Conservation (phyloP, 2,797 vertebrate species). For the Heteromormyrus szaboi region DNA sequence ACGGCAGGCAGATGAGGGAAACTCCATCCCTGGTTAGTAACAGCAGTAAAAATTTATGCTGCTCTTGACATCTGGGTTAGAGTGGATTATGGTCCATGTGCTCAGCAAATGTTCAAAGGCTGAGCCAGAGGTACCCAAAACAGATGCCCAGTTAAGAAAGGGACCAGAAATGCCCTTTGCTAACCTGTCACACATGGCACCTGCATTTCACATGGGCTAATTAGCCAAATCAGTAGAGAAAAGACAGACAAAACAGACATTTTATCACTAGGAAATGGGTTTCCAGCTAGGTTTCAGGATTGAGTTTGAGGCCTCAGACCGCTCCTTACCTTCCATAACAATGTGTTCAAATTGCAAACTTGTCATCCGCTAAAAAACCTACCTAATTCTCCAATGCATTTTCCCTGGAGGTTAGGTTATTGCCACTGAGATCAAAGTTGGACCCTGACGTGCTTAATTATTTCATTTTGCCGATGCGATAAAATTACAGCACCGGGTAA, state of each 20-base stretch:
- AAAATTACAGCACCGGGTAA: conserved; percentile 35
- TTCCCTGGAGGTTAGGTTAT: conserved; percentile 53
- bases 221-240: conserved; percentile 44
- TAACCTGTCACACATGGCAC: conserved; percentile 57
- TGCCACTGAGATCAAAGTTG: conserved; percentile 53
- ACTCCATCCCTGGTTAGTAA: conserved; percentile 63
- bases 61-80: conserved; percentile 73
- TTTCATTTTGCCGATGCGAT: conserved; percentile 55
- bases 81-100: conserved; percentile 68
- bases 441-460: conserved; percentile 46
- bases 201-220: conserved; percentile 57
- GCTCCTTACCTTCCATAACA: conserved; percentile 25
- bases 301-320: conserved; percentile 44
- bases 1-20: not conserved
- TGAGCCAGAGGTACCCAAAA: conserved; percentile 57
- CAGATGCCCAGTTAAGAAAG: conserved; percentile 60
- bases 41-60: conserved; percentile 67
- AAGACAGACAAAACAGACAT: conserved; percentile 35
- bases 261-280: conserved; percentile 40
- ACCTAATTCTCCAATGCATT: conserved; percentile 40
- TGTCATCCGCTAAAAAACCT: conserved; percentile 50
- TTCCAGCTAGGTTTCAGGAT: conserved; percentile 37
- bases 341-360: conserved; percentile 41
- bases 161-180: conserved; percentile 48
- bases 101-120: conserved; percentile 69